Percentiles rank a stretch among this genome's conserved stretches.
Conservation (phyloP, 2,888 invertebrate genomes). For the Chrysolina haemoptera region DNA sequence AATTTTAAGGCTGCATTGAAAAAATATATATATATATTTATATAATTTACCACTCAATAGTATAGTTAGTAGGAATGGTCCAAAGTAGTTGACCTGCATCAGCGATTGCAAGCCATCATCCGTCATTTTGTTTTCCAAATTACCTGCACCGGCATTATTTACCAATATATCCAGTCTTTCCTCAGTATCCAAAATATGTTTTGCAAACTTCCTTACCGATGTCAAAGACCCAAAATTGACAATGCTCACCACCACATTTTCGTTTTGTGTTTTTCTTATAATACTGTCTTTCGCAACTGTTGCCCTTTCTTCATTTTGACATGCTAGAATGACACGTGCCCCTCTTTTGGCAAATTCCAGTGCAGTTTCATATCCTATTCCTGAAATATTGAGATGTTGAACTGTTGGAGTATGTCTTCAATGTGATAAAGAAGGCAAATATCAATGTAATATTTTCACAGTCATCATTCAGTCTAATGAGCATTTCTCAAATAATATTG, state of each 20-base stretch:
- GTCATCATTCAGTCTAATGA: no score
- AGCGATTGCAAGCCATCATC: constrained; percentile 76
- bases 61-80: constrained; percentile 80
- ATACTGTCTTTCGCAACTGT: constrained; percentile 60
- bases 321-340: constrained; percentile 68
- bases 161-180: constrained; percentile 75
- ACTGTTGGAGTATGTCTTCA: not conserved
- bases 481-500: no score
- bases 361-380: constrained; percentile 69
- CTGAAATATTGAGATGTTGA: constrained; percentile 52
- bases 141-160: constrained; percentile 77
- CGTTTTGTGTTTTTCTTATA: constrained; percentile 60
- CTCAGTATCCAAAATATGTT: constrained; percentile 72
- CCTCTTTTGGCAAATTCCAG: constrained; percentile 65
- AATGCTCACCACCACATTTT: constrained; percentile 65
- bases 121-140: constrained; percentile 69
- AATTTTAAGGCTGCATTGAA: no score
- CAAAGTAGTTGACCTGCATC: constrained; percentile 82
- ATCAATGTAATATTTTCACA: no score
- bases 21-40: no score
- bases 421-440: no score
- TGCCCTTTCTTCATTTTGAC: constrained; percentile 65
- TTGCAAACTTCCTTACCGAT: constrained; percentile 75
- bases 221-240: constrained; percentile 72
- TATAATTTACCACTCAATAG: constrained; percentile 66